Percentiles rank a stretch among this genome's conserved stretches.
Conservation (phyloP, 2,113 vertebrate genomes). For the Tragulus kanchil region DNA sequence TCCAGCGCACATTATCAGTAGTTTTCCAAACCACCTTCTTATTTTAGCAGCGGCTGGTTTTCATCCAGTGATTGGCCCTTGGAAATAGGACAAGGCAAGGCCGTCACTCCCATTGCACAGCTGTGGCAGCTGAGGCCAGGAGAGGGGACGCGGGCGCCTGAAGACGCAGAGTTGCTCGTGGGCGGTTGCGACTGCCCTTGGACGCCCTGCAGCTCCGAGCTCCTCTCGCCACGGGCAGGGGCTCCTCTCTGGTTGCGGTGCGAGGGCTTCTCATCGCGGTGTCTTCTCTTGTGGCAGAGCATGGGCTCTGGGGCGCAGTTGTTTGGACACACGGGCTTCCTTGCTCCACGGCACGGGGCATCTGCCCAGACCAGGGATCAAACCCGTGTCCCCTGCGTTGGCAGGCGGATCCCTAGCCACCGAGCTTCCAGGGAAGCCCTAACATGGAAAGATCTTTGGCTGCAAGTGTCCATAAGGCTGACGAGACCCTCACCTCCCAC, state of each 20-base stretch:
- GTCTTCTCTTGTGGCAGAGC: neutral
- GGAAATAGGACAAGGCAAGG: neutral
- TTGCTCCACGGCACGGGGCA: fast-evolving
- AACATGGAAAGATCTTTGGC: neutral
- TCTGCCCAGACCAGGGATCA: neutral
- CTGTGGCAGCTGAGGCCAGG: neutral
- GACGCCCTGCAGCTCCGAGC: neutral
- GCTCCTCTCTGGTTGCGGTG: too few relatives aligned
- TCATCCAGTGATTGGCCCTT: neutral
- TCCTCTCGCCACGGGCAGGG: too few relatives aligned
- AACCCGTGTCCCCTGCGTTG: neutral
- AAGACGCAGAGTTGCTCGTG: neutral
- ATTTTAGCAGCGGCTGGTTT: neutral
- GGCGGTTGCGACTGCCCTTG: fast-evolving
- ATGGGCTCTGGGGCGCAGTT: neutral
- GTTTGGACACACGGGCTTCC: neutral
- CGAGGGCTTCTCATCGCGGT: too few relatives aligned
- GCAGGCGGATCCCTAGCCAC: neutral
- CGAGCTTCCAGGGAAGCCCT: neutral
- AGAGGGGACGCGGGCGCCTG: neutral
- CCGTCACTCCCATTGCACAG: neutral
- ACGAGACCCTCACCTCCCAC: neutral
- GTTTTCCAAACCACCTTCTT: neutral
- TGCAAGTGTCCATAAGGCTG: neutral
- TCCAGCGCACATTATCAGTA: fast-evolving